Evolutionary conservation across 2,888 invertebrate species (phyloP), one percentile per base, ranked within the genome.

Genomic region (Hypercompe scribonia): DNA sequence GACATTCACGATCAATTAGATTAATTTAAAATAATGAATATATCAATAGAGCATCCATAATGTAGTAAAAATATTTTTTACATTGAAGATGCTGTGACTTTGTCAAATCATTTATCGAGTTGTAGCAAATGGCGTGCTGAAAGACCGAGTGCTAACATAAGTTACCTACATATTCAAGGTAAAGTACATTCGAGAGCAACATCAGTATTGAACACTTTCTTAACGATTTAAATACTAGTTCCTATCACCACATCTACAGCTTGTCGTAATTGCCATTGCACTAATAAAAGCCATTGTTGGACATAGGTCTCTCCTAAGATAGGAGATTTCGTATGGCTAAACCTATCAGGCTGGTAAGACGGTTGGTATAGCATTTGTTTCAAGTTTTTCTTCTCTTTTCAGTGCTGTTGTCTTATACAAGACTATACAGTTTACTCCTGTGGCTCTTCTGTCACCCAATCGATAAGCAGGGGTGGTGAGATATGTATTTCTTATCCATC

Each of bases 101-200:
- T 68, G 72, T 75, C 74, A 76, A 73, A 68, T 50, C 74, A 75
- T 75, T 82, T 81, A 83, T 78, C 84, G 65, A 76, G 74, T 78
- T n/a, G 21, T 33, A 71, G 82, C 65, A 65, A 81, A 83, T 75
- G 73, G 71, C 81, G 75, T 76, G 72, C 50, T 74, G 65, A 75
- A 70, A 73, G 69, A 78, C 73, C 50, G 71, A 75, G 83, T 81
- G 85, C 78, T 86, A 86, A 85, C 73, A 74, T 74, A 73, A 72
- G 77, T 79, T 84, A 78, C 85, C 85, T 85, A 85, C 81, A 79
- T 84, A 82, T 70, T 73, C 76, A 82, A 82, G 82, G 84, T 36
- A 65, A 81, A 80, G 74, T 63, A 65, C 65, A 75, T 75, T 78
- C 64, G 66, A 72, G 28, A 76, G 71, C 46, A 46, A 34, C 68